These are phyloP conservation scores for Chymomyza caudatula DNA, from an alignment of 2,888 invertebrate genomes.

Conservation along the genomic window DNA sequence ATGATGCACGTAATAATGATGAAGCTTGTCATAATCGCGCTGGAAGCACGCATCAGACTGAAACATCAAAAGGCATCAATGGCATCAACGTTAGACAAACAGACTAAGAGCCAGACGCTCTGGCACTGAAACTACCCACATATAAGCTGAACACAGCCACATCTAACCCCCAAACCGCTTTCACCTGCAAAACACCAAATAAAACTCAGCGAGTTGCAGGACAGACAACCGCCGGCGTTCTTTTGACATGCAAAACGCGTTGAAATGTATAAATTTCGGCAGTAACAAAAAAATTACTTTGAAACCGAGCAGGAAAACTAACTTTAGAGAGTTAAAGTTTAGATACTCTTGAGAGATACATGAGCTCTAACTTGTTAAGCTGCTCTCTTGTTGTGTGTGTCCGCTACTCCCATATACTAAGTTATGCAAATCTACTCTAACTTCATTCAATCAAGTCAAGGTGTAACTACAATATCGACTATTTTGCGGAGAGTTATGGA, in stretches of 20 bases:
- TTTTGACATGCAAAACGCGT: slow-evolving; percentile 65
- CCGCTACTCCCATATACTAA: too few species aligned
- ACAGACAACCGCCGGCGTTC: slow-evolving; percentile 26
- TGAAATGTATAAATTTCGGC: slow-evolving; percentile 13
- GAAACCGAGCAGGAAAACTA: neutral
- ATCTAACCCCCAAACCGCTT: neutral
- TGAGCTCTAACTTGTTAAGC: neutral
- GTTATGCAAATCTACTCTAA: too few species aligned
- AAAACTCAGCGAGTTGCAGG: slow-evolving; percentile 17
- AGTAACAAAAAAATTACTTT: neutral
- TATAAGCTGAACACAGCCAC: neutral
- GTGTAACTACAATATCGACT: too few species aligned
- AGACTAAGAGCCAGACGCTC: neutral
- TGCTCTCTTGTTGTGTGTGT: too few species aligned
- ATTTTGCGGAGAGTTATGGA: too few species aligned
- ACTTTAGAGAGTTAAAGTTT: neutral
- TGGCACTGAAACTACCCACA: neutral
- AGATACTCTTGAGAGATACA: neutral
- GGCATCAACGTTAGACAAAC: neutral
- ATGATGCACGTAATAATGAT: neutral
- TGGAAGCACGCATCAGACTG: neutral
- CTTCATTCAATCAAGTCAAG: too few species aligned
- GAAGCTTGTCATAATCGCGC: neutral
- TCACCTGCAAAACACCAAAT: slow-evolving; percentile 7
- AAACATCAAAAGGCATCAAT: neutral